These are phyloP conservation scores for Pachycephus smyrnensis DNA, from an alignment of 2,888 invertebrate genomes.

Conservation along the genomic window DNA sequence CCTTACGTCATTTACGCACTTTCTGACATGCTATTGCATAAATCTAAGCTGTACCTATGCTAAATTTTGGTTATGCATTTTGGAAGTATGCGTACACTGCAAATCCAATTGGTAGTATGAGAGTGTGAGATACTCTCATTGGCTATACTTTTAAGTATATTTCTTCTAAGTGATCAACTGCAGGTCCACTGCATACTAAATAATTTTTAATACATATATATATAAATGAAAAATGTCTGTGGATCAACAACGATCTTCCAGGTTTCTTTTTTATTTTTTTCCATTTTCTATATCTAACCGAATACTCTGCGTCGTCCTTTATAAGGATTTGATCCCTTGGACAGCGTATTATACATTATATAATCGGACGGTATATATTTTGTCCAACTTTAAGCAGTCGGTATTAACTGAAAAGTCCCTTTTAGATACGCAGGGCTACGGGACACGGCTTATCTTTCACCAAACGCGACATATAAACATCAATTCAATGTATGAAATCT, in stretches of 20 bases:
- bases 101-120: too few relatives aligned
- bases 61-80: too few relatives aligned
- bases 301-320: slow-evolving; percentile 23
- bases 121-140: too few relatives aligned
- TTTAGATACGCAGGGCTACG: slow-evolving; percentile 39
- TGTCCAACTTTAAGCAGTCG: slow-evolving; percentile 30
- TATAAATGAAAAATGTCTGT: too few relatives aligned
- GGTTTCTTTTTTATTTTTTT: background rate
- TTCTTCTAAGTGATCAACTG: too few relatives aligned
- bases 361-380: slow-evolving; percentile 43
- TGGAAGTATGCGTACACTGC: too few relatives aligned
- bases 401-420: slow-evolving; percentile 18
- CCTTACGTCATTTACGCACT: too few relatives aligned
- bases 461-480: slow-evolving; percentile 62
- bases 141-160: too few relatives aligned
- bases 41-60: too few relatives aligned
- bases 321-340: slow-evolving; percentile 55
- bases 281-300: slow-evolving; percentile 6
- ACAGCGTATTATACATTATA: slow-evolving; percentile 47
- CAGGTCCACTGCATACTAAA: too few relatives aligned
- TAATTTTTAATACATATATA: too few relatives aligned
- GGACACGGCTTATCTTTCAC: slow-evolving; percentile 54
- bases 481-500: slow-evolving; percentile 66
- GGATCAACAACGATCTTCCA: background rate
- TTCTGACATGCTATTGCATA: too few relatives aligned